phyloP scores from a whole-genome alignment of 2,797 vertebrate species.

The Platalea minor region DNA sequence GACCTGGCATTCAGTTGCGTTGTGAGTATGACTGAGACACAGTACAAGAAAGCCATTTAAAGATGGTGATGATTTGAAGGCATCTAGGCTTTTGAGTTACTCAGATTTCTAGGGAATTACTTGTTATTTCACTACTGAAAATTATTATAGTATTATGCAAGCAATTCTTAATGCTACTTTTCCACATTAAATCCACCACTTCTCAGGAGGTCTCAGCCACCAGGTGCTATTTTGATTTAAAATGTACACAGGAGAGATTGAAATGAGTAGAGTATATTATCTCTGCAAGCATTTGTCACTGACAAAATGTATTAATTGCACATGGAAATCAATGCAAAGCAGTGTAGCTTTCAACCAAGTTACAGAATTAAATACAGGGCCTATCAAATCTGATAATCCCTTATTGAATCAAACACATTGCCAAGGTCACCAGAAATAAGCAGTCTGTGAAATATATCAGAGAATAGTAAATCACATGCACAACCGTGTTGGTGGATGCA shows the following conservation, averaged over 20 bases:
- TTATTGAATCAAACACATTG: neutral
- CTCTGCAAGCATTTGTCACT: neutral
- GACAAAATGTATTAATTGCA: slow-evolving; percentile 57
- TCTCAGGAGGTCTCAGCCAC: neutral
- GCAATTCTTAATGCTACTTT: neutral
- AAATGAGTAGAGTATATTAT: slow-evolving; percentile 17
- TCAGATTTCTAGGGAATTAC: neutral
- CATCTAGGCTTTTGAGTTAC: neutral
- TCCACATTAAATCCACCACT: neutral
- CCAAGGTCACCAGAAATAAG: slow-evolving; percentile 42
- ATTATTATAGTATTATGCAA: neutral
- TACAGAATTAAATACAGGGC: slow-evolving; percentile 1
- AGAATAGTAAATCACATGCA: neutral
- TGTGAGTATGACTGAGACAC: neutral
- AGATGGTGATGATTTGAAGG: neutral
- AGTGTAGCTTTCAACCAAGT: neutral
- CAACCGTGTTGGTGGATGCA: neutral
- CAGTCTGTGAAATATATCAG: neutral
- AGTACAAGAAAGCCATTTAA: neutral
- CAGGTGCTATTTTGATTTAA: slow-evolving; percentile 44
- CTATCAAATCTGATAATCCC: slow-evolving; percentile 50
- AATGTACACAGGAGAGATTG: neutral
- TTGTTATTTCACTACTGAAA: neutral
- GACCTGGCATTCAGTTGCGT: neutral
- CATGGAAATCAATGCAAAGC: slow-evolving; percentile 57